Conservation (phyloP, 2,797 vertebrate species). For the Phrynocephalus guinanensis region DNA sequence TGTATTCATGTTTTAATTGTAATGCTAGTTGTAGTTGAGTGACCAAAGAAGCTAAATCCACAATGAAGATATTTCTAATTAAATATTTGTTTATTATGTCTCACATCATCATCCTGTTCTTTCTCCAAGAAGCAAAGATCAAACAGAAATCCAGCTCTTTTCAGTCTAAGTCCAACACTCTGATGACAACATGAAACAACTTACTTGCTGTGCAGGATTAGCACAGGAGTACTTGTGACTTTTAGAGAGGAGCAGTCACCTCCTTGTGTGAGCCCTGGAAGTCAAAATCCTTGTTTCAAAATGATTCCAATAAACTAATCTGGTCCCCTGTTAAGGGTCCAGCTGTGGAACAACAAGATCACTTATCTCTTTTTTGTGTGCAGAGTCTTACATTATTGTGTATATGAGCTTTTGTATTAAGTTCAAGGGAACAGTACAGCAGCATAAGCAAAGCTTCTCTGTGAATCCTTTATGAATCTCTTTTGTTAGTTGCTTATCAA, state of each 20-base stretch:
- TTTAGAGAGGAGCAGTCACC: not conserved
- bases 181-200: too few relatives aligned
- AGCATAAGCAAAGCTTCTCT: not conserved
- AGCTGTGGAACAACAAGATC: not conserved
- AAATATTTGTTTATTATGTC: too few relatives aligned
- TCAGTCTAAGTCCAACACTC: not conserved
- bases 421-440: not conserved
- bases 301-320: not conserved
- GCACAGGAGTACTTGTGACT: not conserved
- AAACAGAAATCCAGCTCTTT: too few relatives aligned
- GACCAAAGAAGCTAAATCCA: too few relatives aligned
- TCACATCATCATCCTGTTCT: too few relatives aligned
- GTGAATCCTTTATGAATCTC: not conserved
- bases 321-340: not conserved
- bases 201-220: not conserved
- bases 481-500: not conserved
- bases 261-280: too few relatives aligned
- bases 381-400: not conserved
- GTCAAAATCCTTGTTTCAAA: not conserved
- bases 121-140: too few relatives aligned
- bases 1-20: too few relatives aligned
- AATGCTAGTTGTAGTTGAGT: too few relatives aligned
- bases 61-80: too few relatives aligned
- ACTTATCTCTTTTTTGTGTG: not conserved
- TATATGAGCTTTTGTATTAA: not conserved